Conservation (phyloP, 2,797 vertebrate genomes). For the Catostomus latipinnis region DNA sequence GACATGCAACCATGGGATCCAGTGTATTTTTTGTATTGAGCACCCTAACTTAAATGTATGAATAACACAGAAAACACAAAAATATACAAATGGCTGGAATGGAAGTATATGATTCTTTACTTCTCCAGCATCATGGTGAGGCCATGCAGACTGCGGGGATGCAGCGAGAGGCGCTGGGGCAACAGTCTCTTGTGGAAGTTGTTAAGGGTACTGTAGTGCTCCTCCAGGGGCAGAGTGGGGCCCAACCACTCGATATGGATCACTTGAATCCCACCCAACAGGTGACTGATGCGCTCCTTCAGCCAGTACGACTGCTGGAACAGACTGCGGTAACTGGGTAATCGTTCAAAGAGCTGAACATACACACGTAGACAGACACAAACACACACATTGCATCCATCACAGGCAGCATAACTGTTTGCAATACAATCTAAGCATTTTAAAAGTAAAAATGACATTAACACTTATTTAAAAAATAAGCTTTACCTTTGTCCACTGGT, state of each 20-base stretch:
- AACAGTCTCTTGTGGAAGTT: constrained; percentile 82
- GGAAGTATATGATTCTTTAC: constrained; percentile 66
- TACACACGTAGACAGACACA: constrained; percentile 15
- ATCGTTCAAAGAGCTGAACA: constrained; percentile 85
- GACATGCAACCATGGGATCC: background rate
- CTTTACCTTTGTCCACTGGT: constrained; percentile 94
- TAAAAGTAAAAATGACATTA: background rate
- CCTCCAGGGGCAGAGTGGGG: constrained; percentile 82
- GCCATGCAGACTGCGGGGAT: constrained; percentile 88
- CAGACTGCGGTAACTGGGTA: constrained; percentile 85
- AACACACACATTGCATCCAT: background rate
- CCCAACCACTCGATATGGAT: constrained; percentile 85
- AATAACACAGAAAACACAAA: too few species aligned
- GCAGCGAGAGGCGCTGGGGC: constrained; percentile 78
- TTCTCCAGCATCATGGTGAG: constrained; percentile 87
- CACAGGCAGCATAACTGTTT: background rate
- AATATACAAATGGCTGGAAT: background rate
- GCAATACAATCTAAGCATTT: background rate
- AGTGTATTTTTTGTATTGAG: too few species aligned
- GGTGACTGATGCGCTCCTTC: constrained; percentile 87
- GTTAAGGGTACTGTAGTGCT: constrained; percentile 84
- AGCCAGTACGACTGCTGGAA: constrained; percentile 83
- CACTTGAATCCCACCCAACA: constrained; percentile 89
- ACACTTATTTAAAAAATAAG: background rate
- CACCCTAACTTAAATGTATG: background rate